These are phyloP conservation scores for Rhagonycha fulva DNA, from an alignment of 2,888 invertebrate genomes.

Conservation along the genomic window DNA sequence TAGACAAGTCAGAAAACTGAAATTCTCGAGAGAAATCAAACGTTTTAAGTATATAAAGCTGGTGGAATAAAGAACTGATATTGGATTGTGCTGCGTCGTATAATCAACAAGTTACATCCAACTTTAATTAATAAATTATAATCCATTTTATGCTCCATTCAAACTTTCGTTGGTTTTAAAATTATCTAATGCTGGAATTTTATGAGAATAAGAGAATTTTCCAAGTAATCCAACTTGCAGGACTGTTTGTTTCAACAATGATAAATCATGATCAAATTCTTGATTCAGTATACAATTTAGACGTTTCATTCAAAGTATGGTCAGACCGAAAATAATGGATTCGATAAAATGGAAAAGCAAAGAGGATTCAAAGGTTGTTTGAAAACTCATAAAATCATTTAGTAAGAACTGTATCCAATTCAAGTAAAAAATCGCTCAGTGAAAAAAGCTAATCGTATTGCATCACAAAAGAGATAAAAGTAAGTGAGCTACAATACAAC, in stretches of 20 bases:
- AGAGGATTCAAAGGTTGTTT: not conserved
- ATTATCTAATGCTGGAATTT: not conserved
- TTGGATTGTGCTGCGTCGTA: conserved; percentile 4
- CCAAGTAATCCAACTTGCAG: not conserved
- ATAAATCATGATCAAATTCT: not conserved
- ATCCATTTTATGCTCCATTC: not conserved
- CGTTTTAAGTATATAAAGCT: conserved; percentile 9
- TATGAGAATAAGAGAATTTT: not conserved
- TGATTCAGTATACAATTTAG: not conserved
- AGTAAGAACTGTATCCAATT: not conserved
- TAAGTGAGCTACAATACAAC: not conserved
- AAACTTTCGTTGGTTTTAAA: not conserved
- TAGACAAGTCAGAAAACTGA: conserved; percentile 11
- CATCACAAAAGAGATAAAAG: not conserved
- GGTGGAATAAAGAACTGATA: conserved; percentile 1
- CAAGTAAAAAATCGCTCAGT: not conserved
- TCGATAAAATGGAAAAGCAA: not conserved
- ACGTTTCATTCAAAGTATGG: not conserved
- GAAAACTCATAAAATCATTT: not conserved
- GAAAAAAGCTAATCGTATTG: not conserved
- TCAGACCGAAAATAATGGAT: not conserved
- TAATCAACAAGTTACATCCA: conserved; percentile 19
- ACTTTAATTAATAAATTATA: conserved; percentile 14
- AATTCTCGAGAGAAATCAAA: conserved; percentile 21
- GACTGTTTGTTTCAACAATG: too few relatives aligned